Evolutionary conservation across 2,888 invertebrate genomes (phyloP).

Genomic region (Acanthosepion lycidas): DNA sequence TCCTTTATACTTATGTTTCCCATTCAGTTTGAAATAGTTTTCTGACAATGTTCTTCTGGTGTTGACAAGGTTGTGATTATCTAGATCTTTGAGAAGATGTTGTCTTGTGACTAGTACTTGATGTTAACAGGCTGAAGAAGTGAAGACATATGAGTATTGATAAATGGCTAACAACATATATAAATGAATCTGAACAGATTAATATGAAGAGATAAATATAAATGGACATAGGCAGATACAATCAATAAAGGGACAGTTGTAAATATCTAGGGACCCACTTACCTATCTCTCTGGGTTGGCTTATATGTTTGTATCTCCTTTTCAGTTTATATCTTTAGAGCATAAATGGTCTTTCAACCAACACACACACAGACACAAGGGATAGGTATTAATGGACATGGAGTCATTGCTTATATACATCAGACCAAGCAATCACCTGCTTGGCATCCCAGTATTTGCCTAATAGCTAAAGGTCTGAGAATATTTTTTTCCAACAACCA

Average conservation of each 20-base stretch:
- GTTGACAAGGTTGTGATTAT: background rate
- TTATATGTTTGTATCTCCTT: too few species aligned
- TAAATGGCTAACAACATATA: background rate
- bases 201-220: background rate
- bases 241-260: background rate
- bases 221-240: background rate
- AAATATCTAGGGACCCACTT: too few species aligned
- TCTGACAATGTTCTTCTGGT: background rate
- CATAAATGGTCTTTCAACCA: too few species aligned
- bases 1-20: too few species aligned
- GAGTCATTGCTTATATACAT: background rate
- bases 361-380: background rate
- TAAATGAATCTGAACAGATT: background rate
- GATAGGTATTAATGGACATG: background rate
- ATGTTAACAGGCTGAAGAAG: background rate
- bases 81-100: background rate
- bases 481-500: conserved; percentile 1
- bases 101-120: background rate
- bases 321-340: too few species aligned
- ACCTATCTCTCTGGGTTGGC: too few species aligned
- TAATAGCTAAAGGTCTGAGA: background rate
- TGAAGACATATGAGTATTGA: background rate
- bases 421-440: background rate
- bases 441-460: background rate
- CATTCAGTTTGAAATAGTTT: too few species aligned